Base-by-base conservation (phyloP, 1,140 invertebrate genomes). In the Philopotamus ludificatus region DNA sequence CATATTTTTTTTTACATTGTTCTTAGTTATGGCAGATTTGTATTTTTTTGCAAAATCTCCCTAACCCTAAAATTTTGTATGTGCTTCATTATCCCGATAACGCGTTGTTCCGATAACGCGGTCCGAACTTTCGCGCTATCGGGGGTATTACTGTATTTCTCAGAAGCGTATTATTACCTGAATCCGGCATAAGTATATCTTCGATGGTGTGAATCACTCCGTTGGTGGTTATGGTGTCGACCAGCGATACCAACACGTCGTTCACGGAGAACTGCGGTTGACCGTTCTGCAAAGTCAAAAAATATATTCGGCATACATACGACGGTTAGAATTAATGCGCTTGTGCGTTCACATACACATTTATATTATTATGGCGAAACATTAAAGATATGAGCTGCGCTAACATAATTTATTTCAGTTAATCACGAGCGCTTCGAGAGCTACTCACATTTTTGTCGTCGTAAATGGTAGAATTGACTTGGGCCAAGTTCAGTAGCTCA, bases 191-290 rank as follows among this genome's bases (percentile, higher is more conserved):
- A 10, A 87, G 75, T 4, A 87, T 74, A n/a, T 80, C 77, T 61
- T 87, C 84, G 3, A 88, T 81, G 2, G 87, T 72, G 71, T 89
- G 85, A 1, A 87, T 82, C 2, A 88, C 82, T 22, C 87, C 87
- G 70, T 88, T 87, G 9, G 79, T 81, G 1, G 85, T 85, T 41
- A 76, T 71, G 44, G 75, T 73, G 63, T 79, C 76, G 9, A 69
- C 60, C 64, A 72, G 77, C 15, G 55, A 68, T 9, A 79, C 71
- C 21, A 76, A 77, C 0, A 15, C 42, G 65, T 81, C 82, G 69
- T 83, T 83, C 0, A 76, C 76, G 41, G 34, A 54, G 45, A 8
- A 1, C 12, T 26, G 18, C 45, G 1, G 2, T 62, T 20, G 45
- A 7, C 25, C 2, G 12, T 28, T 42, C 42, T 28, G 28, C 34